Evolutionary conservation across 2,888 invertebrate genomes (phyloP).

Genomic region (Poecilus cupreus): DNA sequence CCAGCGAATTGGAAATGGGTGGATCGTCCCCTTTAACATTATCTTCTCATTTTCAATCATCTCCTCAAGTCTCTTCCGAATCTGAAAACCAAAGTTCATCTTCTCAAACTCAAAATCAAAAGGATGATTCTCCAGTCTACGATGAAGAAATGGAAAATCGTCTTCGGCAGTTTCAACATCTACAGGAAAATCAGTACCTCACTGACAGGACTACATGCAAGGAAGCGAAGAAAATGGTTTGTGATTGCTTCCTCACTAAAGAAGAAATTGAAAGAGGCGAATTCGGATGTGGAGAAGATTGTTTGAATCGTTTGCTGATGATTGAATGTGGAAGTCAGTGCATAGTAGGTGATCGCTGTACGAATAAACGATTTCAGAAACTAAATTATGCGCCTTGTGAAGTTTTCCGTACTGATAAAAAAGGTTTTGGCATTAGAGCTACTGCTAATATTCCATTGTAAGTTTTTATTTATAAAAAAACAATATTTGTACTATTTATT

Average conservation of each 20-base stretch:
- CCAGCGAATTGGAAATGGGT: conserved; percentile 84
- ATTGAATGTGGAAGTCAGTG: conserved; percentile 97
- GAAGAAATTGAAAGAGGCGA: conserved; percentile 91
- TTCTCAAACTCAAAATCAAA: conserved; percentile 50
- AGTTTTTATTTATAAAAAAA: conserved; percentile 67
- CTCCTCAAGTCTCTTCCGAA: conserved; percentile 32
- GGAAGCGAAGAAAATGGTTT: conserved; percentile 94
- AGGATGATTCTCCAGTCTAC: conserved; percentile 69
- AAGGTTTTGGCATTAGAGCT: conserved; percentile 95
- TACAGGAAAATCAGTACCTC: conserved; percentile 91
- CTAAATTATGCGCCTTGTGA: conserved; percentile 88
- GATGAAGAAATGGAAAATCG: conserved; percentile 76
- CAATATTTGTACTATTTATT: conserved; percentile 10
- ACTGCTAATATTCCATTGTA: conserved; percentile 83
- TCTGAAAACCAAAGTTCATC: conserved; percentile 18
- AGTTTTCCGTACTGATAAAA: conserved; percentile 93
- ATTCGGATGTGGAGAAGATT: conserved; percentile 95
- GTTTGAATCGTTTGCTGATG: conserved; percentile 97
- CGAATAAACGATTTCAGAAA: conserved; percentile 95
- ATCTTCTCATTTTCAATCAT: conserved; percentile 1
- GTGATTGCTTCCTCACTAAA: conserved; percentile 94
- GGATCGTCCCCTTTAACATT: conserved; percentile 49
- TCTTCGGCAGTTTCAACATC: conserved; percentile 85
- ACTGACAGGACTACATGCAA: conserved; percentile 90
- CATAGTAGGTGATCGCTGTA: conserved; percentile 91